Conservation (phyloP, 2,797 vertebrate species). For the Picus viridis region DNA sequence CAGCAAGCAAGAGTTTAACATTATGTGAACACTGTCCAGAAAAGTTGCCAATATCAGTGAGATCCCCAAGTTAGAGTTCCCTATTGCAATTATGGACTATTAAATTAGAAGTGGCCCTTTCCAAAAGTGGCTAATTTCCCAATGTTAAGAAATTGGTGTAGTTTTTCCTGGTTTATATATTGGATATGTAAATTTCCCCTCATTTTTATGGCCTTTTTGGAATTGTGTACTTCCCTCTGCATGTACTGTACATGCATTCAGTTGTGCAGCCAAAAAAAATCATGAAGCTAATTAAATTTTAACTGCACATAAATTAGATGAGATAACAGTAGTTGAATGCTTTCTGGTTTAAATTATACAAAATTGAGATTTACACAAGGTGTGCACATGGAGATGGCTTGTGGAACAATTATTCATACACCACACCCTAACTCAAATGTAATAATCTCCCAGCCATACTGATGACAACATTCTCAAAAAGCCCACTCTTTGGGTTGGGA, state of each 20-base stretch:
- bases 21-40: background rate
- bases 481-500: constrained; percentile 2
- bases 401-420: constrained; percentile 50
- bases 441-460: constrained; percentile 31
- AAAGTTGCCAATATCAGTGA: constrained; percentile 41
- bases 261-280: constrained; percentile 65
- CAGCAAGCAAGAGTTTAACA: constrained; percentile 42
- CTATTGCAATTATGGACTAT: background rate
- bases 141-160: constrained; percentile 46
- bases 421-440: constrained; percentile 51
- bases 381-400: constrained; percentile 54
- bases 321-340: constrained; percentile 60
- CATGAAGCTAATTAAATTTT: constrained; percentile 63
- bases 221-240: constrained; percentile 39
- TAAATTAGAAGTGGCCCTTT: constrained; percentile 36
- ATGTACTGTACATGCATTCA: constrained; percentile 19
- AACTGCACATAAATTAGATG: constrained; percentile 75
- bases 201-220: constrained; percentile 52
- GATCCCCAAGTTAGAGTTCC: constrained; percentile 2
- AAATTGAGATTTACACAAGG: constrained; percentile 61
- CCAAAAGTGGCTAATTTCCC: constrained; percentile 13
- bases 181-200: constrained; percentile 56
- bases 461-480: constrained; percentile 52
- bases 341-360: constrained; percentile 62
- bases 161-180: constrained; percentile 54